Percentiles rank a stretch among this genome's conserved stretches.
Conservation (phyloP, 2,113 vertebrate species). For the Bolborhynchus lineola region DNA sequence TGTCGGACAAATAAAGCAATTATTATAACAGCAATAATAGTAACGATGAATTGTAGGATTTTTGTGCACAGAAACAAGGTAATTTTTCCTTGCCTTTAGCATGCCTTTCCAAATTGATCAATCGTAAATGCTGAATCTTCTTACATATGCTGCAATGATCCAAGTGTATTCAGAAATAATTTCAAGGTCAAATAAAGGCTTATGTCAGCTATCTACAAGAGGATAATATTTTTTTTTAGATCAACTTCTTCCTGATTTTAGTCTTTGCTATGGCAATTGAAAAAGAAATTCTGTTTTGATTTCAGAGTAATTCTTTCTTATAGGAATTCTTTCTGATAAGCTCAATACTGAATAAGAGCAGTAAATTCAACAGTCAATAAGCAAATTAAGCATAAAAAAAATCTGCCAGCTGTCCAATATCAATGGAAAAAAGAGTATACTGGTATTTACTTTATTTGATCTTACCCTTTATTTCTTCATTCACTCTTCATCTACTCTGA, state of each 20-base stretch:
- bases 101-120: neutral
- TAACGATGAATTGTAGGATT: neutral
- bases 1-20: neutral
- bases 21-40: neutral
- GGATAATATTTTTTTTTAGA: neutral
- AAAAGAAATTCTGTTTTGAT: neutral
- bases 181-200: neutral
- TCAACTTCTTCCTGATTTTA: neutral
- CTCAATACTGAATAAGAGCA: neutral
- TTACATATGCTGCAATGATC: neutral
- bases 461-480: neutral
- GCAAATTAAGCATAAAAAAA: neutral
- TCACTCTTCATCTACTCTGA: neutral
- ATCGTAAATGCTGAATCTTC: neutral
- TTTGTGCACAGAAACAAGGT: neutral
- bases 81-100: neutral
- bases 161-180: neutral
- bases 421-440: neutral
- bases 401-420: neutral
- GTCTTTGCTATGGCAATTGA: fast-evolving
- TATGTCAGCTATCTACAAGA: neutral
- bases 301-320: neutral
- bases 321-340: neutral
- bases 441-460: neutral
- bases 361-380: neutral